Evolutionary conservation across 2,113 vertebrate genomes (phyloP).

Genomic region (Esox niger): DNA sequence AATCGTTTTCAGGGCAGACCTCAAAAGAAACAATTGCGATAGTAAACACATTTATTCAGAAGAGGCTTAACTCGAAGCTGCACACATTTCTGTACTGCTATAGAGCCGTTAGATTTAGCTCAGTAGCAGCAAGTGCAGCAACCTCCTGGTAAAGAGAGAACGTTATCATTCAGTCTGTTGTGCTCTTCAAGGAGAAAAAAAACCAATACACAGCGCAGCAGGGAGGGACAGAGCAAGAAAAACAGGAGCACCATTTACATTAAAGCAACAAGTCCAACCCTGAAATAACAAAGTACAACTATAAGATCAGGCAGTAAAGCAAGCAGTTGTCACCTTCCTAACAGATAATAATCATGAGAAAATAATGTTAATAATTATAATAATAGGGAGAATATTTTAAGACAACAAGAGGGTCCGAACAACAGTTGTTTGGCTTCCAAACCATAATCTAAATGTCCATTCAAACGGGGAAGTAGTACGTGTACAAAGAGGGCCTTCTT

Average conservation of each 20-base stretch:
- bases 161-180: constrained; percentile 21
- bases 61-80: constrained; percentile 48
- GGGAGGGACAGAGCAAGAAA: constrained; percentile 39
- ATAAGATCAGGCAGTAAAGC: constrained; percentile 30
- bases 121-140: constrained; percentile 49
- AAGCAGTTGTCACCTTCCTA: constrained; percentile 56
- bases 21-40: constrained; percentile 46
- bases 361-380: constrained; percentile 37
- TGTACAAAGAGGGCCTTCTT: not conserved
- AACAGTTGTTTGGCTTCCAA: not conserved
- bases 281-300: constrained; percentile 20
- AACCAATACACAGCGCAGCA: constrained; percentile 27
- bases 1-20: constrained; percentile 34
- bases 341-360: constrained; percentile 14
- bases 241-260: constrained; percentile 55
- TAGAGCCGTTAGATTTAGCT: constrained; percentile 50
- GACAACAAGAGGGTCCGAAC: not conserved
- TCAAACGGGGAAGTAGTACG: not conserved
- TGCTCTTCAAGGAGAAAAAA: constrained; percentile 18
- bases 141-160: constrained; percentile 17
- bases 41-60: constrained; percentile 68
- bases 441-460: not conserved
- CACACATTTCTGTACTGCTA: constrained; percentile 54
- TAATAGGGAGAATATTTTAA: constrained; percentile 14
- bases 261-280: constrained; percentile 53